Percentiles rank a stretch among this genome's conserved stretches.
phyloP scores from a whole-genome alignment of 1,140 invertebrate species.

The Trichogramma pretiosum region DNA sequence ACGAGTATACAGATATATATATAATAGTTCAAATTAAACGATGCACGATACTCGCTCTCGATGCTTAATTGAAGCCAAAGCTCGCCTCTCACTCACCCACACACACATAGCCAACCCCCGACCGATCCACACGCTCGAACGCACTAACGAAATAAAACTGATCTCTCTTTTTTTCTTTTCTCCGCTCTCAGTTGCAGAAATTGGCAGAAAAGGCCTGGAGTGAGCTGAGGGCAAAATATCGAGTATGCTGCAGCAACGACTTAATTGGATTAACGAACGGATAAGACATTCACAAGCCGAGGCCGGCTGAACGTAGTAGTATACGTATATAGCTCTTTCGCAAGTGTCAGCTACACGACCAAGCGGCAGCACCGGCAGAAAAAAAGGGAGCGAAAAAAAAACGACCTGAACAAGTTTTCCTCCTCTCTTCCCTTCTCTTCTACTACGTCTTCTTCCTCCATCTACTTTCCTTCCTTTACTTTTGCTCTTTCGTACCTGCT shows the following conservation, averaged over 20 bases:
- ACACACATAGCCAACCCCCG: too few relatives aligned
- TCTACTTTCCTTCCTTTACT: too few relatives aligned
- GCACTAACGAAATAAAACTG: conserved; percentile 4
- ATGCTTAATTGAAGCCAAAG: conserved; percentile 7
- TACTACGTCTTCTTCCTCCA: too few relatives aligned
- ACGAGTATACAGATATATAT: too few relatives aligned
- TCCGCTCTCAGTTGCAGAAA: conserved; percentile 2
- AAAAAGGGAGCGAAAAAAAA: neutral
- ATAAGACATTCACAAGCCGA: conserved; percentile 4
- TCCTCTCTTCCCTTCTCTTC: too few relatives aligned
- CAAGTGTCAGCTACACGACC: too few relatives aligned
- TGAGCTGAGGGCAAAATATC: neutral
- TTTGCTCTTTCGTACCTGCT: too few relatives aligned
- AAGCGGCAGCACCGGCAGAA: neutral
- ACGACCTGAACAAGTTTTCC: too few relatives aligned
- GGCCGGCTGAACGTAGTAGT: neutral
- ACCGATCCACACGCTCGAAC: conserved; percentile 5
- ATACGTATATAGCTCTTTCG: too few relatives aligned
- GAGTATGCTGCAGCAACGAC: neutral
- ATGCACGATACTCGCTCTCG: neutral
- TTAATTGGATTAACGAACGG: conserved; percentile 15
- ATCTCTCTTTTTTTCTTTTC: neutral
- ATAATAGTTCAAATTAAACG: neutral
- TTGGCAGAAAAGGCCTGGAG: conserved; percentile 1
- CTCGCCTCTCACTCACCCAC: too few relatives aligned